Base-by-base conservation (phyloP, 2,113 vertebrate genomes). In the Laterallus jamaicensis region DNA sequence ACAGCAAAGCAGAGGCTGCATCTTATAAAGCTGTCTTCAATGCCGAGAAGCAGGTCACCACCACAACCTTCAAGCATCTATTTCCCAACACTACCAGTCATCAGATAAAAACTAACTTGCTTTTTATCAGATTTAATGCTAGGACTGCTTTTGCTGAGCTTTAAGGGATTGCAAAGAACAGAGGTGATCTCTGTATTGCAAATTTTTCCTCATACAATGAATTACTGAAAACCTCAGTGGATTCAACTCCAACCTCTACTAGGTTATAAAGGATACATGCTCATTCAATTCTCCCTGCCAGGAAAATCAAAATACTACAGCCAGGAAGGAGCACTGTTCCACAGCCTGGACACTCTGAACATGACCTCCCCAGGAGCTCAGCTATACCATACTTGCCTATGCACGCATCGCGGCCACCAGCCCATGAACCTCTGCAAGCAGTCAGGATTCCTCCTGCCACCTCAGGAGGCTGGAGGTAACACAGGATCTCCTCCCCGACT, bases 341-440 rank as follows among this genome's bases (percentile, higher is more conserved):
- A 80, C 20, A 79, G 63, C 13, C 80, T 62, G n/a, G 74, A 75
- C 70, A 75, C 42, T 78, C 17, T 3, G 2, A 37, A 9, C 1
- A 32, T 0, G 1, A 81, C 67, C 15, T 74, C 31, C n/a, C 10
- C 31, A 37, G n/a, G 9, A 89, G 47, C 37, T 12, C 62, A 68
- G 68, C 12, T 40, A 18, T 6, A 31, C 3, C 3, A 2, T 10
- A 22, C 13, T 15, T 2, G 0, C n/a, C 29, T 2, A 3, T 0
- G 15, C 2, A 15, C 2, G 1, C 14, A 88, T 64, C 2, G 2
- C 59, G 67, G 60, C 64, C 77, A 75, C 22, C 49, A 32, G 52
- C 25, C 60, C 60, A 6, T 32, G 17, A 20, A 67, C n/a, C 15
- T 40, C 31, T 5, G 26, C 1, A 5, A 19, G 52, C 25, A 90